Percentiles rank a stretch among this genome's conserved stretches.
phyloP scores from a whole-genome alignment of 2,113 vertebrate species.

The Carassius gibelio region DNA sequence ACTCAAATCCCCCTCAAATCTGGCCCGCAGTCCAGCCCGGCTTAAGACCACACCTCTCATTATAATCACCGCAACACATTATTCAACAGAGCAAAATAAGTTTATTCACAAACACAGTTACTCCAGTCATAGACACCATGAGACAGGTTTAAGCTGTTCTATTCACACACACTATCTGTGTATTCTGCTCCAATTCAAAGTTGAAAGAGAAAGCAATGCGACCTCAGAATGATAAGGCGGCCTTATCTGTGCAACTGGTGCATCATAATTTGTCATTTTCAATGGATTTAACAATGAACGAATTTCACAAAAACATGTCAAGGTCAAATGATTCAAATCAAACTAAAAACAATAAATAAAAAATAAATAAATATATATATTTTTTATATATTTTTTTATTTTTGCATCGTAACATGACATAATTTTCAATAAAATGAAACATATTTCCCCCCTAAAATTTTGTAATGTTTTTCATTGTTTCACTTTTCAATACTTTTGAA shows the following conservation, averaged over 20 bases:
- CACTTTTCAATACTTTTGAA: too few species aligned
- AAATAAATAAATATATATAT: too few species aligned
- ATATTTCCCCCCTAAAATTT: too few species aligned
- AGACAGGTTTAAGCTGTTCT: neutral
- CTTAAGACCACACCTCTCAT: constrained; percentile 58
- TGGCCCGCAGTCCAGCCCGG: constrained; percentile 62
- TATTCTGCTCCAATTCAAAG: neutral
- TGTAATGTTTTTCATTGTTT: too few species aligned
- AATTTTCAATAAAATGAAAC: too few species aligned
- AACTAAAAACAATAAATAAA: too few species aligned
- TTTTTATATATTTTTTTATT: too few species aligned
- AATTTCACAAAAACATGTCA: too few species aligned
- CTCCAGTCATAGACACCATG: constrained; percentile 22
- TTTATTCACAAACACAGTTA: constrained; percentile 28
- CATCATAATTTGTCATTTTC: neutral
- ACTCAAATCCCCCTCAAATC: constrained; percentile 56
- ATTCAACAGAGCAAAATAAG: constrained; percentile 57
- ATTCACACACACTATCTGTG: neutral
- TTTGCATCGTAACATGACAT: too few species aligned
- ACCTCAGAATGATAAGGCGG: neutral
- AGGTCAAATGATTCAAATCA: too few species aligned
- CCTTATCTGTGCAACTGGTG: neutral
- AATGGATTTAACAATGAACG: too few species aligned
- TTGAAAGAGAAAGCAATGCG: neutral
- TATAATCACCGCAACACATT: constrained; percentile 66